Conservation (phyloP, 1,140 invertebrate genomes). For the Drosophila pruinosa region DNA sequence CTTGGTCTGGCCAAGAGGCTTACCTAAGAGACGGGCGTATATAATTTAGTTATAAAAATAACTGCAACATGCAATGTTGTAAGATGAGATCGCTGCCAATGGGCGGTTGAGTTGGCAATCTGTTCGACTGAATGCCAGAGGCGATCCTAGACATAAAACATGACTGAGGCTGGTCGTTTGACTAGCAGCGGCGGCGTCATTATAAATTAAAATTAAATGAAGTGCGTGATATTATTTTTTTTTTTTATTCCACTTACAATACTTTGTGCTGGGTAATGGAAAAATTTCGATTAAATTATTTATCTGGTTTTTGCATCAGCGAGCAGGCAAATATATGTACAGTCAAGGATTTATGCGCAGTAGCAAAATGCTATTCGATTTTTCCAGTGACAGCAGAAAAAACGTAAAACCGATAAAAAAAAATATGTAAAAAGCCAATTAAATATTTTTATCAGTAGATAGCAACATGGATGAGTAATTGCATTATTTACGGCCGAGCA, state of each 20-base stretch:
- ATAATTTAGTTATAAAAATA: slow-evolving; percentile 83
- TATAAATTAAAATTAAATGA: slow-evolving; percentile 79
- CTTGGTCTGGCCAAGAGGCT: background rate
- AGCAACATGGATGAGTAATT: slow-evolving; percentile 75
- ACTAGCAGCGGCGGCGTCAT: slow-evolving; percentile 51
- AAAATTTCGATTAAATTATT: slow-evolving; percentile 80
- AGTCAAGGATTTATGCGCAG: slow-evolving; percentile 64
- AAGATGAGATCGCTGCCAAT: slow-evolving; percentile 71
- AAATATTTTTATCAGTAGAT: slow-evolving; percentile 79
- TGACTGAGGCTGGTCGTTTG: slow-evolving; percentile 19
- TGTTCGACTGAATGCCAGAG: background rate
- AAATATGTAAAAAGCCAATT: slow-evolving; percentile 66
- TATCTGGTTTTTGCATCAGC: slow-evolving; percentile 65
- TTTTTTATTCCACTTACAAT: slow-evolving; percentile 53
- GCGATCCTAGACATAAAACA: slow-evolving; percentile 27
- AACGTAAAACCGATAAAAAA: background rate
- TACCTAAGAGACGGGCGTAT: slow-evolving; percentile 56
- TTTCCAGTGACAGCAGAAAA: slow-evolving; percentile 32
- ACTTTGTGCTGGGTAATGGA: slow-evolving; percentile 35
- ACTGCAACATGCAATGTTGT: slow-evolving; percentile 62
- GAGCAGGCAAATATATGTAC: slow-evolving; percentile 11
- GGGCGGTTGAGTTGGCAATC: slow-evolving; percentile 25
- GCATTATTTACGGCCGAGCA: slow-evolving; percentile 67
- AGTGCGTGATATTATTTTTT: slow-evolving; percentile 71
- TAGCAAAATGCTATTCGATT: slow-evolving; percentile 69